Base-by-base conservation (phyloP, 2,888 invertebrate species). In the Pristionchus mayeri region DNA sequence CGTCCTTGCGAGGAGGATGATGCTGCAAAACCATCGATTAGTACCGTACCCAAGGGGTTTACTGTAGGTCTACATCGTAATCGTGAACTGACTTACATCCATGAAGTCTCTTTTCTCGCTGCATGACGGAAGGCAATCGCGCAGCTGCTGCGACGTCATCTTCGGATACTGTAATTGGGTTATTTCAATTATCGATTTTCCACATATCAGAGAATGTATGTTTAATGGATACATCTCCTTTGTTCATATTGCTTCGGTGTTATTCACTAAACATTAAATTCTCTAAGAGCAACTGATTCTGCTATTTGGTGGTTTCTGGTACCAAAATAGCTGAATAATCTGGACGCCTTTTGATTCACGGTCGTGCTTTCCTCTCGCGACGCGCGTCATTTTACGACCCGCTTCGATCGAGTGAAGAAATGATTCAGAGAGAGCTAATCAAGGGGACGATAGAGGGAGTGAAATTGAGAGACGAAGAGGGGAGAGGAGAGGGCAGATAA, bases 81-180 rank as follows among this genome's bases (percentile, higher is more conserved):
- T n/a, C 44, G 44, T 13, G 7, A 44, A 44, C 44, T 44, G 44
- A 44, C 44, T 85, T 30, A 90, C 89, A 85, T 90, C 90, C 91
- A 91, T 90, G 84, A 92, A 92, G 87, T 92, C 91, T 60, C 91
- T 87, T 85, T 91, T 92, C 81, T 92, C 91, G 63, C 82, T 84
- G 78, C 89, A 89, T 75, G 89, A 86, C 18, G 90, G 88, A 84
- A 86, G 86, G 84, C 91, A 91, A 78, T 87, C 84, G 21, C 89
- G 88, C 48, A 40, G 71, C 71, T 71, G 37, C 40, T 71, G 71
- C n/a, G 86, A 86, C 88, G 87, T 88, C 63, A 67, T 82, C 30
- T 18, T 37, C 16, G 63, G 7, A 34, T 63, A 34, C 63, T 63
- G 63, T 63, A 63, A 63, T 63, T 0, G 34, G 16, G 18, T 3